Evolutionary conservation across 2,888 invertebrate species (phyloP).

Genomic region (Mythimna vitellina): DNA sequence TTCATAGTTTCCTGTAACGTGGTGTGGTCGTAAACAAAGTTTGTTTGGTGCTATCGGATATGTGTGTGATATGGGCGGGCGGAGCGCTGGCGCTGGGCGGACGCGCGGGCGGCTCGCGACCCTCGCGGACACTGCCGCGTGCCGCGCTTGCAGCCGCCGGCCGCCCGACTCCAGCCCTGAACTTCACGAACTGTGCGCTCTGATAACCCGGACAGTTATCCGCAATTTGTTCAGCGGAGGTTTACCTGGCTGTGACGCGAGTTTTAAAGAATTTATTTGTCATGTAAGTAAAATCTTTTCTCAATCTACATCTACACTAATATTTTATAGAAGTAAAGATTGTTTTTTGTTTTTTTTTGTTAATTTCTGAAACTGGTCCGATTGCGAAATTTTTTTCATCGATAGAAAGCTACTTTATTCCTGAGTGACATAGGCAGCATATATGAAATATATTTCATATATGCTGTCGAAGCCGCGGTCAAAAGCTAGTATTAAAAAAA

Average conservation of each 20-base stretch:
- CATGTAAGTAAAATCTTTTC: no score
- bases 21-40: conserved; percentile 47
- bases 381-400: no score
- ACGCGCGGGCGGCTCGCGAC: conserved; percentile 68
- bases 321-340: no score
- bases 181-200: conserved; percentile 30
- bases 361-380: no score
- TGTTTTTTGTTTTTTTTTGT: no score
- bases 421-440: no score
- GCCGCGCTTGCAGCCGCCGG: conserved; percentile 63
- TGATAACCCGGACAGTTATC: conserved; percentile 32
- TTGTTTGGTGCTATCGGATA: conserved; percentile 56
- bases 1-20: neutral
- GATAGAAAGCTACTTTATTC: no score
- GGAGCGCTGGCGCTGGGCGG: conserved; percentile 56
- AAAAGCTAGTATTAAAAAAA: no score
- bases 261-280: neutral
- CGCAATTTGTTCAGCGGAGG: conserved; percentile 23
- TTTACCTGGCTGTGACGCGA: neutral
- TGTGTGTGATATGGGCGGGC: conserved; percentile 59
- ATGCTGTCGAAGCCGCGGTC: no score
- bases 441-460: no score
- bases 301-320: no score
- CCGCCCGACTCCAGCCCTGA: conserved; percentile 36
- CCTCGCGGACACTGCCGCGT: conserved; percentile 69